phyloP scores from a whole-genome alignment of 2,113 vertebrate species.

The Theristicus caerulescens region DNA sequence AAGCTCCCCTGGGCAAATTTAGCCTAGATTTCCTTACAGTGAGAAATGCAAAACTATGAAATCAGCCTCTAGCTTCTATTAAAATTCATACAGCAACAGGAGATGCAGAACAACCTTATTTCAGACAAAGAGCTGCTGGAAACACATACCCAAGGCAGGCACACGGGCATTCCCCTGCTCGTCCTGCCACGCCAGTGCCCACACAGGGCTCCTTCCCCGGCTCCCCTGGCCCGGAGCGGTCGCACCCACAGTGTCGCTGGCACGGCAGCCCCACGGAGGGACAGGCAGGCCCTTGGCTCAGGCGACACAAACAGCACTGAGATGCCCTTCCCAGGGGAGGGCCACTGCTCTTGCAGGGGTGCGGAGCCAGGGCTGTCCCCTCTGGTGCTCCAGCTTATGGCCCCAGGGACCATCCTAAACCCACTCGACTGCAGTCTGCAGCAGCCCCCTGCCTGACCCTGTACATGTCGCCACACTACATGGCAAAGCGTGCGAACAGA shows the following conservation, averaged over 20 bases:
- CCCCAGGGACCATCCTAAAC: background rate
- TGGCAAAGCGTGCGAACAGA: accelerated
- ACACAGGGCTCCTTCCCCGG: background rate
- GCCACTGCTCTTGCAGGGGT: too few species aligned
- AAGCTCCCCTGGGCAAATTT: background rate
- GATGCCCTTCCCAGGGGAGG: background rate
- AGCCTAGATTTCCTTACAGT: background rate
- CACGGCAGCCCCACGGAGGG: accelerated
- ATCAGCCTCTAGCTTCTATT: background rate
- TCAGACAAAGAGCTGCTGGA: background rate
- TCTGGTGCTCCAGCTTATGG: background rate
- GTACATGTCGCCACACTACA: accelerated
- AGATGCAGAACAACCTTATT: background rate
- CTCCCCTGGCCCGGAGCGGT: accelerated
- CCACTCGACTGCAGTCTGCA: accelerated
- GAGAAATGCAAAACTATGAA: background rate
- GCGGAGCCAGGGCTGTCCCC: background rate
- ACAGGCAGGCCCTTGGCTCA: background rate
- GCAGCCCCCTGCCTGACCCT: background rate
- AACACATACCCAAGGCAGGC: background rate
- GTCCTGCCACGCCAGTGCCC: accelerated
- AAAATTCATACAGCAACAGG: background rate
- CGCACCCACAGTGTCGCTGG: accelerated
- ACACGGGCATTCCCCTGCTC: background rate
- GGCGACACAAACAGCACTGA: background rate